A percentile compares a stretch with the other conserved stretches of the same genome.
Conservation (phyloP, 2,113 vertebrate genomes). For the Aegotheles bennettii region DNA sequence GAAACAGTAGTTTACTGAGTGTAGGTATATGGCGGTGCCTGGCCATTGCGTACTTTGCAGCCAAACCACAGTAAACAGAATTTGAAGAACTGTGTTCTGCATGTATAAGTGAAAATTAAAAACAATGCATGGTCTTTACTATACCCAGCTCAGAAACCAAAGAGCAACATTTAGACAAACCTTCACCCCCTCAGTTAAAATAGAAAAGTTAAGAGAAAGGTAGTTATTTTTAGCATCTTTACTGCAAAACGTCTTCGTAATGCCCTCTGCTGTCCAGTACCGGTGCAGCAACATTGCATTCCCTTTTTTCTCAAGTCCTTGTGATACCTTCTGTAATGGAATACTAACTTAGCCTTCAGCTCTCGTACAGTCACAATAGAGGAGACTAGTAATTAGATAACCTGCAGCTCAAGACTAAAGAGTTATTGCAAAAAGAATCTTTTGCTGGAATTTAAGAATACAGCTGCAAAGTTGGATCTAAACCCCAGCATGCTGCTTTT, state of each 20-base stretch:
- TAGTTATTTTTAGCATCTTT: neutral
- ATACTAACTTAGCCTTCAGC: neutral
- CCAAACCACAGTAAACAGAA: neutral
- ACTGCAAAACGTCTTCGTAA: neutral
- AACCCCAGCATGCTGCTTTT: neutral
- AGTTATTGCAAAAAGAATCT: neutral
- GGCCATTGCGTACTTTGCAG: neutral
- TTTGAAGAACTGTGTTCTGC: neutral
- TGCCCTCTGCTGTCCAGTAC: neutral
- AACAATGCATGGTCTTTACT: neutral
- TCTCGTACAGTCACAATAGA: neutral
- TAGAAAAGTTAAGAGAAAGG: neutral
- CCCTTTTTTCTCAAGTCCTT: neutral
- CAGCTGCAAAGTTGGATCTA: neutral
- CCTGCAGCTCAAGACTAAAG: neutral
- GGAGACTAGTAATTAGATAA: neutral
- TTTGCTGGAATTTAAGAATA: neutral
- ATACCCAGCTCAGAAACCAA: neutral
- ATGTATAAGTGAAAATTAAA: neutral
- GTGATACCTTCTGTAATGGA: neutral
- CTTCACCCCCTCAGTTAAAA: neutral
- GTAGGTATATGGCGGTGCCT: neutral
- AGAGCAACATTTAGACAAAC: neutral
- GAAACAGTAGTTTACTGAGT: too few relatives aligned
- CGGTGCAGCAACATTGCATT: neutral